phyloP scores from a whole-genome alignment of 2,888 invertebrate genomes.

The Chesias legatella region DNA sequence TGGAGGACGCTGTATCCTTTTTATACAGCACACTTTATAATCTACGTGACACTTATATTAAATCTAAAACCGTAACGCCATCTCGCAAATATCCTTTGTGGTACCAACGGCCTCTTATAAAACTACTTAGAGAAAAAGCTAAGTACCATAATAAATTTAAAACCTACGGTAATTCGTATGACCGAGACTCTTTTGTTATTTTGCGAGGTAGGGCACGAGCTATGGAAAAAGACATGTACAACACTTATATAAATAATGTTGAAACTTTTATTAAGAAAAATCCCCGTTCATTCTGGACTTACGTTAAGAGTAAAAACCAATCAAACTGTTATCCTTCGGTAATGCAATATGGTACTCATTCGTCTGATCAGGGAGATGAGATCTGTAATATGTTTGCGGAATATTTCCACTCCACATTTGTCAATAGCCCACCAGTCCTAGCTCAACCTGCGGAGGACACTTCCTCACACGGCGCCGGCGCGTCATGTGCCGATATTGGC shows the following conservation, averaged over 20 bases:
- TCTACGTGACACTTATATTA: neutral
- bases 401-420: conserved; percentile 7
- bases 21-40: neutral
- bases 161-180: too few relatives aligned
- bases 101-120: too few relatives aligned
- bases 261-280: neutral
- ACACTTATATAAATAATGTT: neutral
- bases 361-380: conserved; percentile 1
- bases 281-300: conserved; percentile 2
- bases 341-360: neutral
- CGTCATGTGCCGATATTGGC: neutral
- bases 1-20: neutral
- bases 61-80: neutral
- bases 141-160: too few relatives aligned
- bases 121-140: too few relatives aligned
- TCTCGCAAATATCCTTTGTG: neutral
- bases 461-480: neutral
- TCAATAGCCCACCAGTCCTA: neutral
- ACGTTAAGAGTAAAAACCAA: neutral
- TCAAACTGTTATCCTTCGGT: conserved; percentile 1
- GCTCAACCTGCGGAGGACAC: too few relatives aligned
- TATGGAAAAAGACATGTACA: neutral
- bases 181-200: neutral
- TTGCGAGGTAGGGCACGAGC: neutral
- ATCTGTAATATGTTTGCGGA: too few relatives aligned